phyloP scores from a whole-genome alignment of 2,888 invertebrate genomes.

The Stegana nigrithorax region DNA sequence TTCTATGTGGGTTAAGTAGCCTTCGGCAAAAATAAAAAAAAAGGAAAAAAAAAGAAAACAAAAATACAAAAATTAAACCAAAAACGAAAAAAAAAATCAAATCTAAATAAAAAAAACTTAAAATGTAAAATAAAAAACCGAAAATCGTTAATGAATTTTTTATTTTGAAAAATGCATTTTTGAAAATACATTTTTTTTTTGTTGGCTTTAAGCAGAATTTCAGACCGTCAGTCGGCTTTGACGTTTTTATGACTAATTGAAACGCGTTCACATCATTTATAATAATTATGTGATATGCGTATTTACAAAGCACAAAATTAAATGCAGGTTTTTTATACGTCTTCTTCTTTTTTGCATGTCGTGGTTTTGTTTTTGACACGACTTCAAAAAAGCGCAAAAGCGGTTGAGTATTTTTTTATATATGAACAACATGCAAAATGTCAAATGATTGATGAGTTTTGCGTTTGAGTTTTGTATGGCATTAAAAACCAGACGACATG shows the following conservation, averaged over 20 bases:
- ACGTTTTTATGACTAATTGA: neutral
- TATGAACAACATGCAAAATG: conserved; percentile 1
- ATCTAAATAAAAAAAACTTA: neutral
- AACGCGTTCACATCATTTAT: neutral
- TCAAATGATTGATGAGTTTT: conserved; percentile 9
- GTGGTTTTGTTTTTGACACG: neutral
- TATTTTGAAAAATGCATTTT: neutral
- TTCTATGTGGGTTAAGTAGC: too few species aligned
- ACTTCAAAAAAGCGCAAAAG: neutral
- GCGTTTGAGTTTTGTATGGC: neutral
- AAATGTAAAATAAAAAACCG: neutral
- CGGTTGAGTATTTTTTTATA: neutral
- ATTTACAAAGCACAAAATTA: too few species aligned
- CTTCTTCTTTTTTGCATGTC: neutral
- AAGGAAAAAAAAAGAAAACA: too few species aligned
- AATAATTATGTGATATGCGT: conserved; percentile 3
- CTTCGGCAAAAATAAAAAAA: too few species aligned
- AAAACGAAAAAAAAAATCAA: neutral
- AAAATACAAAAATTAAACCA: too few species aligned
- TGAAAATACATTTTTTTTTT: too few species aligned
- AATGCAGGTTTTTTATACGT: conserved; percentile 11
- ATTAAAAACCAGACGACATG: too few species aligned
- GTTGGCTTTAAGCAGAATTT: too few species aligned
- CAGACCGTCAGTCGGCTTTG: neutral
- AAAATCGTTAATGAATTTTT: neutral